phyloP scores from a whole-genome alignment of 2,113 vertebrate genomes.

The Thomomys bottae region DNA sequence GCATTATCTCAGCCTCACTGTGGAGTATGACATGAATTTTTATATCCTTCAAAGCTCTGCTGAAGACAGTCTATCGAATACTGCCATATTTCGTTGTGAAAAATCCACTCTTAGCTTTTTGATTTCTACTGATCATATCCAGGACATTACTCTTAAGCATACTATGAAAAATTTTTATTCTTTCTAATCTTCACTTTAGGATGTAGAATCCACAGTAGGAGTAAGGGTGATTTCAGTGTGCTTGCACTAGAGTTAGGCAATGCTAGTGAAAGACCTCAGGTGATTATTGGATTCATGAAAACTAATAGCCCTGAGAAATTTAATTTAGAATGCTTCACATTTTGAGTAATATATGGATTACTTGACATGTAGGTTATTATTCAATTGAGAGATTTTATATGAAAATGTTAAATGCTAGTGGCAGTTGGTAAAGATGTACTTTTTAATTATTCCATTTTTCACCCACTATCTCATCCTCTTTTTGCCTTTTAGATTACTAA shows the following conservation, averaged over 20 bases:
- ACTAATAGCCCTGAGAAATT: conserved; percentile 71
- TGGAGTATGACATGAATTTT: conserved; percentile 68
- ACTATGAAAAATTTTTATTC: conserved; percentile 48
- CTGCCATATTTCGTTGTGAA: conserved; percentile 44
- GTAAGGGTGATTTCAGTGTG: conserved; percentile 7
- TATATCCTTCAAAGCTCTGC: conserved; percentile 40
- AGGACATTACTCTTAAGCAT: conserved; percentile 58
- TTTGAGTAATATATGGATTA: conserved; percentile 75
- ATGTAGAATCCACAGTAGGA: not conserved
- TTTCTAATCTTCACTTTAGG: conserved; percentile 44
- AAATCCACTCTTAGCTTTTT: conserved; percentile 54
- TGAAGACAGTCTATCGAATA: conserved; percentile 55
- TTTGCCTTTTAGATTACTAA: conserved; percentile 35
- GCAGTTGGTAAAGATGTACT: conserved; percentile 67
- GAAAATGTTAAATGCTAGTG: conserved; percentile 72
- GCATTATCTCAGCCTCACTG: conserved; percentile 48
- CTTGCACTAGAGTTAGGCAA: conserved; percentile 7
- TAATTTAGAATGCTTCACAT: conserved; percentile 72
- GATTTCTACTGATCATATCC: conserved; percentile 51
- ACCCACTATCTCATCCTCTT: conserved; percentile 25
- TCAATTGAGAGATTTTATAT: conserved; percentile 75
- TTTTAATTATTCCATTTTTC: conserved; percentile 74
- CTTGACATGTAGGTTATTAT: conserved; percentile 73
- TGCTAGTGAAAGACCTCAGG: conserved; percentile 43
- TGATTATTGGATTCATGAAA: conserved; percentile 68